These are phyloP conservation scores for Peromyscus leucopus DNA, from an alignment of 2,113 vertebrate genomes.

Conservation along the genomic window DNA sequence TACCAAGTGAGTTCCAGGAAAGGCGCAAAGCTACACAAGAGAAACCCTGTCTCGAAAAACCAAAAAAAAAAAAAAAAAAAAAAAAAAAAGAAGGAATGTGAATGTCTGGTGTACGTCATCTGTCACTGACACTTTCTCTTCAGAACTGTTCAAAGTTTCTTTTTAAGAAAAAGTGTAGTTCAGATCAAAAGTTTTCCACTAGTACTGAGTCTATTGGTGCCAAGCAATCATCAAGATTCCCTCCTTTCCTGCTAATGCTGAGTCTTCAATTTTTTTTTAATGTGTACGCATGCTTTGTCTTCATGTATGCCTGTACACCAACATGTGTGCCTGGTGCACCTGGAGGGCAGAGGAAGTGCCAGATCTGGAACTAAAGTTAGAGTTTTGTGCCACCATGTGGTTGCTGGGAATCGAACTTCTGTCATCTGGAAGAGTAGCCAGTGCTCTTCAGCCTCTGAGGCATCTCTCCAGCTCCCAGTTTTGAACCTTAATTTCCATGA, in stretches of 20 bases:
- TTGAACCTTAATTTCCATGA: background rate
- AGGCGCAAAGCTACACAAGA: no score
- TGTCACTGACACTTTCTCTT: background rate
- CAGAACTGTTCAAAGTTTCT: background rate
- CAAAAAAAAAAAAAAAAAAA: no score
- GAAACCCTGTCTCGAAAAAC: no score
- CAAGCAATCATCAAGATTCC: background rate
- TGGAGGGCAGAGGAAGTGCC: background rate
- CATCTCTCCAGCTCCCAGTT: background rate
- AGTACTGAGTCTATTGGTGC: background rate
- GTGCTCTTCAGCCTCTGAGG: background rate
- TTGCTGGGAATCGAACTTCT: background rate
- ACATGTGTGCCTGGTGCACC: background rate
- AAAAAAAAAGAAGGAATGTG: no score
- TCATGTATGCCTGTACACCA: background rate
- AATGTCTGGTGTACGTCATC: background rate
- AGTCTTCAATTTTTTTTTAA: background rate
- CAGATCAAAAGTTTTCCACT: background rate
- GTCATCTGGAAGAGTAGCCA: background rate
- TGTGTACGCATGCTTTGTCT: background rate
- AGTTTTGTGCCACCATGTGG: background rate
- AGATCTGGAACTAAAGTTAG: background rate
- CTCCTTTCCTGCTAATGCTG: background rate
- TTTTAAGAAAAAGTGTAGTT: background rate
- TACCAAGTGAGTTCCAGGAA: no score